These are phyloP conservation scores for Ennomos quercinarius DNA, from an alignment of 2,888 invertebrate genomes.

Conservation along the genomic window DNA sequence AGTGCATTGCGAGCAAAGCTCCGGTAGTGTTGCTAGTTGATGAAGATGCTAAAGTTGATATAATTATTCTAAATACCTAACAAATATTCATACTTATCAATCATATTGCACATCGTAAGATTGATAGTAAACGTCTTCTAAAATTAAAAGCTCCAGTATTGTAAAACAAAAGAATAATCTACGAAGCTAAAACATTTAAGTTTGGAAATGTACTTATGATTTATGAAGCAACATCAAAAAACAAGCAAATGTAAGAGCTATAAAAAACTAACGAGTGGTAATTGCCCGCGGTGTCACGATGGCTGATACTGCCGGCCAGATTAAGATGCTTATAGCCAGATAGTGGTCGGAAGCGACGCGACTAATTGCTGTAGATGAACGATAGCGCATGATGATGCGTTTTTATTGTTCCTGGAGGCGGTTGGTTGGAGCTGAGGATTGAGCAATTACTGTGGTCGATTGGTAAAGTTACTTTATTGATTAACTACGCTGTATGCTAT, in stretches of 20 bases:
- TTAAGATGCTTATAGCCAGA: constrained; percentile 4
- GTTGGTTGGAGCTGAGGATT: not conserved
- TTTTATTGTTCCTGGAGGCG: constrained; percentile 22
- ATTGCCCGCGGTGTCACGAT: constrained; percentile 14
- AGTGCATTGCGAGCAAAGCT: not conserved
- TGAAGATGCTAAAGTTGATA: not conserved
- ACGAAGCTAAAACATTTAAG: no score
- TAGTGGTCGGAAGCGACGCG: constrained; percentile 26
- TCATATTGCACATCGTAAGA: no score
- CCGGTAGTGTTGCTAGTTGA: not conserved
- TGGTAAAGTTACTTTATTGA: not conserved
- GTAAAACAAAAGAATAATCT: no score
- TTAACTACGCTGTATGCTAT: not conserved
- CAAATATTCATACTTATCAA: no score
- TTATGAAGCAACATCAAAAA: not conserved
- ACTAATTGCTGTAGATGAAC: constrained; percentile 26
- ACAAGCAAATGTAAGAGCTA: constrained; percentile 14
- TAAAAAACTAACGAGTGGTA: constrained; percentile 21
- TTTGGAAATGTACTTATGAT: no score
- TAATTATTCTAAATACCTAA: not conserved
- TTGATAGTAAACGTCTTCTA: no score
- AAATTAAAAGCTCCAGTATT: no score
- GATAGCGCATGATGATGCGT: constrained; percentile 21
- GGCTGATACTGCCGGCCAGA: constrained; percentile 1
- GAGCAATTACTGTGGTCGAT: constrained; percentile 2